These are phyloP conservation scores for Platichthys flesus DNA, from an alignment of 2,113 vertebrate genomes.

Conservation along the genomic window DNA sequence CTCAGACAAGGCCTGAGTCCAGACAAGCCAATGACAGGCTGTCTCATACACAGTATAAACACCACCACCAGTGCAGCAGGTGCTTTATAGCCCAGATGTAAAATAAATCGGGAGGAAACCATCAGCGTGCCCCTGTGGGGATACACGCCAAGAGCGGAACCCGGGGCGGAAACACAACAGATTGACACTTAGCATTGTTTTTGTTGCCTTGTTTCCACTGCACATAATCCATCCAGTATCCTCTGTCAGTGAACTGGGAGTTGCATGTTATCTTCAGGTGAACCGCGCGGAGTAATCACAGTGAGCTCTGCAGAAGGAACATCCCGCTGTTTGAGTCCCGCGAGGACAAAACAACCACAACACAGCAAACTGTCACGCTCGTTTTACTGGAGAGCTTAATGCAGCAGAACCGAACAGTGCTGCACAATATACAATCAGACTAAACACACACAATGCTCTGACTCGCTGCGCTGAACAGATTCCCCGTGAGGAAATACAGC, in stretches of 20 bases:
- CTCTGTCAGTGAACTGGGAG: conserved; percentile 20
- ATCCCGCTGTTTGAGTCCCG: conserved; percentile 17
- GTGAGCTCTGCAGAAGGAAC: conserved; percentile 8
- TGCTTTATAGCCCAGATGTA: neutral
- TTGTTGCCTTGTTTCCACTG: conserved; percentile 33
- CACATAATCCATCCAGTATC: conserved; percentile 35
- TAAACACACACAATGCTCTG: neutral
- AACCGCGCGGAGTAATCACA: conserved; percentile 43
- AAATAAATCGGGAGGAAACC: conserved; percentile 19
- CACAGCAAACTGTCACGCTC: conserved; percentile 24
- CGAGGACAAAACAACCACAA: conserved; percentile 6
- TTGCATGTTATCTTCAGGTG: conserved; percentile 38
- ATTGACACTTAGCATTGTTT: conserved; percentile 35
- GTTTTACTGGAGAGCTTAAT: conserved; percentile 16
- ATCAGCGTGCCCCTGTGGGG: conserved; percentile 5
- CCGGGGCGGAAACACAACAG: conserved; percentile 13
- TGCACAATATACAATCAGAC: neutral
- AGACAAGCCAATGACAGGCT: neutral
- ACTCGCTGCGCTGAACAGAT: neutral
- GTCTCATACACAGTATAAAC: neutral
- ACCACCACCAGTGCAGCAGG: neutral
- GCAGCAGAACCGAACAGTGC: conserved; percentile 6
- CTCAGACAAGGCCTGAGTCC: conserved; percentile 10
- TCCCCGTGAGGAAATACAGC: neutral
- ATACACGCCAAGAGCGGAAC: neutral